Conservation (phyloP, 2,797 vertebrate genomes). For the Pseudochirops cupreus region DNA sequence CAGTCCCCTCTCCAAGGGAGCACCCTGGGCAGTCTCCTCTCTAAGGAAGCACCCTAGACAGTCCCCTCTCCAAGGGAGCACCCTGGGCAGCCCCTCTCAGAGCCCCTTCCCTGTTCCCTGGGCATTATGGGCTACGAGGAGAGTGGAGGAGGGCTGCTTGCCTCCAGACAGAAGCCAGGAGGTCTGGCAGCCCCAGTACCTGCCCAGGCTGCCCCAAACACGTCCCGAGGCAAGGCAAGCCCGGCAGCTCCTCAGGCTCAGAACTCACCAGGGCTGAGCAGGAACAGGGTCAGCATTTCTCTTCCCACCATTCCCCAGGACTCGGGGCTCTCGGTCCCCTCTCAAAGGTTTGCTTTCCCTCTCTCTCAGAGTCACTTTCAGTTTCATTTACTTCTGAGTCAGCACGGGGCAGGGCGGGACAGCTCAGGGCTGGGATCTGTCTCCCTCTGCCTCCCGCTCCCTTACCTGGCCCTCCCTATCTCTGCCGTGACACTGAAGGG, state of each 20-base stretch:
- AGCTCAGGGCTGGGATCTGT: background rate
- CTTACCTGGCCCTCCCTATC: background rate
- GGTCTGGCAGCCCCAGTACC: background rate
- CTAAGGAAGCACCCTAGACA: background rate
- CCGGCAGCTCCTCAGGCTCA: background rate
- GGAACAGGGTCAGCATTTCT: background rate
- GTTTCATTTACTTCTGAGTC: background rate
- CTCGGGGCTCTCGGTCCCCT: too few relatives aligned
- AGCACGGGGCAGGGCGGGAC: background rate
- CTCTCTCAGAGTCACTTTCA: background rate
- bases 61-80: background rate
- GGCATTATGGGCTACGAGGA: background rate
- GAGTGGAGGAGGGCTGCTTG: background rate
- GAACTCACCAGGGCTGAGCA: background rate
- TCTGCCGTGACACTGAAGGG: background rate
- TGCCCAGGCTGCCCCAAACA: background rate
- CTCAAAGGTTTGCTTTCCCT: background rate
- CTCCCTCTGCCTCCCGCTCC: background rate
- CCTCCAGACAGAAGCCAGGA: background rate
- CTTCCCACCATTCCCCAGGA: background rate
- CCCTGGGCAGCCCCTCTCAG: background rate
- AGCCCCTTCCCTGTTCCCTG: background rate
- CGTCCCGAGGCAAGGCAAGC: background rate
- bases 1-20: background rate
- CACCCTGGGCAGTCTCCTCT: background rate